Percentiles rank a stretch among this genome's conserved stretches.
These are phyloP conservation scores for Pavo muticus DNA, from an alignment of 2,113 vertebrate genomes.

Conservation along the genomic window DNA sequence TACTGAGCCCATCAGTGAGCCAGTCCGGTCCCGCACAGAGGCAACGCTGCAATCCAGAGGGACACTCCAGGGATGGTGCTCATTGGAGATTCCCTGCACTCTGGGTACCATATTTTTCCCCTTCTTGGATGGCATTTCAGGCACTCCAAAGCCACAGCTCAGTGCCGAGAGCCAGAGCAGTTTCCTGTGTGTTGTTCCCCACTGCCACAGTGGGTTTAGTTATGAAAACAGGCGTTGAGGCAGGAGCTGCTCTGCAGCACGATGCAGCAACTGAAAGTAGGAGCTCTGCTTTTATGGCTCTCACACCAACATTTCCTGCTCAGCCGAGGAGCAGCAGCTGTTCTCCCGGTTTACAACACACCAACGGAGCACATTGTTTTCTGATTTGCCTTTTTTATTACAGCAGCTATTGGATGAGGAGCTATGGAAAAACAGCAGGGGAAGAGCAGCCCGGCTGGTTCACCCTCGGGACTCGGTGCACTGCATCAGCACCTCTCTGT, in stretches of 20 bases:
- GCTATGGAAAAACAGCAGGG: background rate
- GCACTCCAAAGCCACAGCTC: background rate
- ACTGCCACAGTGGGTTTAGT: background rate
- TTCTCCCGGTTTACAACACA: conserved; percentile 39
- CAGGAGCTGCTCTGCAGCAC: background rate
- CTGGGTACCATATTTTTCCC: background rate
- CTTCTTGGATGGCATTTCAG: background rate
- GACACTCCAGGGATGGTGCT: rapidly evolving
- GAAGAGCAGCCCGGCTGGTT: background rate
- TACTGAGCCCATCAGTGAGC: background rate
- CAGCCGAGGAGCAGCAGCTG: conserved; percentile 26
- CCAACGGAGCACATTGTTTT: conserved; percentile 26
- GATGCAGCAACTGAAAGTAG: background rate
- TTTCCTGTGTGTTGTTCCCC: background rate
- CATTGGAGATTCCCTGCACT: background rate
- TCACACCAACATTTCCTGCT: background rate
- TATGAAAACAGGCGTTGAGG: background rate
- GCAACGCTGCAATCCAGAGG: rapidly evolving
- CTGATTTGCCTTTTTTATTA: conserved; percentile 49
- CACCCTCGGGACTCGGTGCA: background rate
- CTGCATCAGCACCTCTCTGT: background rate
- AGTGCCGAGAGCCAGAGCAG: background rate
- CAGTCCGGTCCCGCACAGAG: background rate
- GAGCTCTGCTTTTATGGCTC: conserved; percentile 2
- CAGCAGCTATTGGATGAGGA: conserved; percentile 10